phyloP scores from a whole-genome alignment of 2,888 invertebrate species.

The Rotaria macrura region DNA sequence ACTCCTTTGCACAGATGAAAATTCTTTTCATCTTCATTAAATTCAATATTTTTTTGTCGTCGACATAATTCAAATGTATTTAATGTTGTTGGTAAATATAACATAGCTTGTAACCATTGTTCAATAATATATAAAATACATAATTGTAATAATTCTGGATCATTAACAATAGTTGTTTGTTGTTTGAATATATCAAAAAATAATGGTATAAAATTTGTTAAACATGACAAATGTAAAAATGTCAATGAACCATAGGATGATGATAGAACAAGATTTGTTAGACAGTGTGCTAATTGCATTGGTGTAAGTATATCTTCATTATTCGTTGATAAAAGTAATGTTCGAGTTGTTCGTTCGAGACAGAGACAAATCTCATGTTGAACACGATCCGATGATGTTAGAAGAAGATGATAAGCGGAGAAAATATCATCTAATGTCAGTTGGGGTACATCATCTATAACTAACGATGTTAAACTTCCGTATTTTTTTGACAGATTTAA shows the following conservation, averaged over 20 bases:
- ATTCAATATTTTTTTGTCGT: not conserved
- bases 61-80: conserved; percentile 7
- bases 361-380: not conserved
- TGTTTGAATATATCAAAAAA: not conserved
- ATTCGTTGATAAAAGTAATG: not conserved
- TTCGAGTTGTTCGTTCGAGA: not conserved
- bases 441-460: not conserved
- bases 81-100: not conserved
- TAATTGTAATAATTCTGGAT: not conserved
- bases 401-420: not conserved
- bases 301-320: not conserved
- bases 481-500: not conserved
- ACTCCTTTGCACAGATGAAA: not conserved
- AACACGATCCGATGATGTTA: not conserved
- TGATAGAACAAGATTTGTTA: conserved; percentile 1
- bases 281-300: not conserved
- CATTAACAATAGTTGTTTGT: not conserved
- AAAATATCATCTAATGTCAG: not conserved
- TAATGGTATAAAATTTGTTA: not conserved
- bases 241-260: not conserved
- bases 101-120: not conserved
- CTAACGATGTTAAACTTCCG: not conserved
- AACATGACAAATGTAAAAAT: conserved; percentile 3
- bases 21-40: not conserved
- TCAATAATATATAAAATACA: conserved; percentile 14